Percentiles rank a stretch among this genome's conserved stretches.
These are phyloP conservation scores for Emydoidea blandingii DNA, from an alignment of 2,797 vertebrate genomes.

Conservation along the genomic window DNA sequence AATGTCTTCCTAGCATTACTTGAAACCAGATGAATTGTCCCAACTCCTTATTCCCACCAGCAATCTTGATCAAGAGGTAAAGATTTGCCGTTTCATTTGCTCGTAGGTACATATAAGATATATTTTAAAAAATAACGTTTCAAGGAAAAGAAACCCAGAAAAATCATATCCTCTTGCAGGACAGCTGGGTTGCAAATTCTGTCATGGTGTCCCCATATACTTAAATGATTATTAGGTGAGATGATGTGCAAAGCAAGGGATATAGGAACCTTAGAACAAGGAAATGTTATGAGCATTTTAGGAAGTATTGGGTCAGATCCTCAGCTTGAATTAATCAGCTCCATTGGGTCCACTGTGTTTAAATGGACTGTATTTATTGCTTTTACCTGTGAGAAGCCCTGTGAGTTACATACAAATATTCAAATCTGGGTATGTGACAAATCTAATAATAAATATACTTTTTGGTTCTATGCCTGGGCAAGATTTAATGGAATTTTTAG, in stretches of 20 bases:
- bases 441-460: slow-evolving; percentile 23
- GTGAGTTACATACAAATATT: slow-evolving; percentile 29
- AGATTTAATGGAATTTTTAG: slow-evolving; percentile 55
- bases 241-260: background rate
- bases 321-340: background rate
- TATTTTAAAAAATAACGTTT: background rate
- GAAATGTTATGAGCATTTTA: background rate
- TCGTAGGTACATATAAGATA: background rate
- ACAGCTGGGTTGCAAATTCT: background rate
- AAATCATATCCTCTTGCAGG: background rate
- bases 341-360: background rate
- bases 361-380: background rate
- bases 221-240: background rate
- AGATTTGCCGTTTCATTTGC: background rate
- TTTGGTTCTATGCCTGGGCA: slow-evolving; percentile 32
- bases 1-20: background rate
- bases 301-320: fast-evolving
- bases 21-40: background rate
- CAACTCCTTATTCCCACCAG: background rate
- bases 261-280: background rate
- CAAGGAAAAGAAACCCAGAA: background rate
- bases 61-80: background rate
- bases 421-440: background rate
- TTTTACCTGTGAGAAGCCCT: slow-evolving; percentile 28
- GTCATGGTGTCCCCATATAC: background rate